Evolutionary conservation across 1,140 invertebrate species (phyloP), one percentile per base, ranked within the genome.

Genomic region (Aphaenogaster floridana): DNA sequence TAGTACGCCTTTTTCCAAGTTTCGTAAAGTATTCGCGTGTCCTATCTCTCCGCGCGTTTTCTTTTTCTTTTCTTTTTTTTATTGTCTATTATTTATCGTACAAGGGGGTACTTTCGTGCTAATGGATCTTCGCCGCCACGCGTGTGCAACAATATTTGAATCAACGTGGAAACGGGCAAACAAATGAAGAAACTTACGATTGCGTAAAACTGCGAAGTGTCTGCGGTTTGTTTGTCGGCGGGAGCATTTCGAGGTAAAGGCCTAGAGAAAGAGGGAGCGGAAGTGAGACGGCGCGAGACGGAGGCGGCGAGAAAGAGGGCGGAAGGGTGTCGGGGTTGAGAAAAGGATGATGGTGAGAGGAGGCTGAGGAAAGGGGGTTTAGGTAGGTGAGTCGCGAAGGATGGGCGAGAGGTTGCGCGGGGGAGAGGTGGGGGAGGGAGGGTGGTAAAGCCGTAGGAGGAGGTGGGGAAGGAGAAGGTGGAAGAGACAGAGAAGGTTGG

Each of bases 381-480:
- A 78, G 89, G 88, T 90, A 92, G 91, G 93, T 92, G 93, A 93
- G 92, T 91, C 89, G 93, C 91, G 91, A 92, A 93, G 92, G 93
- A 93, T 91, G 92, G 92, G 86, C 50, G 84, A 86, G 80, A 84
- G 80, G 69, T 74, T 61, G 80, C 68, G 80, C 68, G 69, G 68
- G 80, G 36, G n/a, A 85, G 63, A 72, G 54, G 79, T 88, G 87
- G 87, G 86, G 85, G 85, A 91, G 88, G 89, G 90, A 91, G 92
- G 86, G 91, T 74, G 83, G 86, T 48, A 91, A 89, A 91, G 79
- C 88, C 64, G 76, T 74, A 81, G 87, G 87, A 89, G 89, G 74
- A 61, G 76, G 45, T 21, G 79, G 61, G 71, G 87, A 77, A 91
- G 93, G 92, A 91, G 91, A 90, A 89, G 91, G 91, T 93, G 88